These are phyloP conservation scores for Romanomermis culicivorax DNA, from an alignment of 2,888 invertebrate genomes.

Conservation along the genomic window DNA sequence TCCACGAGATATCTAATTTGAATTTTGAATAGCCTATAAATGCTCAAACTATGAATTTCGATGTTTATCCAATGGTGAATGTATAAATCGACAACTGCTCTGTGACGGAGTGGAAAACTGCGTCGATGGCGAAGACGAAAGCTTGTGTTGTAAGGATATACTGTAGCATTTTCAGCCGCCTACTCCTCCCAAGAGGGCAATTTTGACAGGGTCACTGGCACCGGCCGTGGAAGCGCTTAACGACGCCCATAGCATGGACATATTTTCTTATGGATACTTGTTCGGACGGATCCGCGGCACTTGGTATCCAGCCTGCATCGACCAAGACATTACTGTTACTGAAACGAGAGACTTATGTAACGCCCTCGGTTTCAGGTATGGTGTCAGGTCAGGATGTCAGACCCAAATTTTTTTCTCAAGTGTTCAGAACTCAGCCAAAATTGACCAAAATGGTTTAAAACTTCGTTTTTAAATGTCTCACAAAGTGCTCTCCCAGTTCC, in stretches of 20 bases:
- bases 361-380: no score
- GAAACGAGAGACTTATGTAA: no score
- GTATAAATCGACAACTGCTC: constrained; percentile 29
- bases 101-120: constrained; percentile 41
- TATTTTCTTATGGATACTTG: constrained; percentile 42
- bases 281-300: constrained; percentile 1
- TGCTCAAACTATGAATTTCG: neutral
- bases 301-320: neutral
- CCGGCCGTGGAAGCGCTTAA: constrained; percentile 39
- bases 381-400: no score
- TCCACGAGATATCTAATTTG: no score
- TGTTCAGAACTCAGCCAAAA: no score
- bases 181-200: neutral
- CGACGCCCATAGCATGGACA: constrained; percentile 34
- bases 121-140: constrained; percentile 47
- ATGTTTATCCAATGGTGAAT: neutral
- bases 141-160: constrained; percentile 39
- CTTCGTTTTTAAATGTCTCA: no score
- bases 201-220: constrained; percentile 37
- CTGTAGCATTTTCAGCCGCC: neutral
- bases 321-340: no score
- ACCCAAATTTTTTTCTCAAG: no score
- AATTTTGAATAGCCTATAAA: neutral
- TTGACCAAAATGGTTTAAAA: no score
- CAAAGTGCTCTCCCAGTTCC: no score